Percentiles rank a stretch among this genome's conserved stretches.
Evolutionary conservation across 2,113 vertebrate genomes (phyloP).

Genomic region (Malurus elegans): DNA sequence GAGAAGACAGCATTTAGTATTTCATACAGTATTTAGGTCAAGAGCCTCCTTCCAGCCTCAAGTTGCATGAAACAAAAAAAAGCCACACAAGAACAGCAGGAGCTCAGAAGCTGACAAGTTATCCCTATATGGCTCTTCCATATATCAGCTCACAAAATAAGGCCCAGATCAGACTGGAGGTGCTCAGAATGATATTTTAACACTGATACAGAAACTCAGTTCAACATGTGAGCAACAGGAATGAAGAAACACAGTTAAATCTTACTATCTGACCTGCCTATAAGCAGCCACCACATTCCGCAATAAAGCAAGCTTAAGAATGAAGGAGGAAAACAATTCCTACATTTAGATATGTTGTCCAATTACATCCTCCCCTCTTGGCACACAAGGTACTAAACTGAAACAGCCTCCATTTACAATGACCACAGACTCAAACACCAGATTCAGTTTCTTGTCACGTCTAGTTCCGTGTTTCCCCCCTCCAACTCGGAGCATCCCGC

Average conservation of each 20-base stretch:
- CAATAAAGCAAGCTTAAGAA: not conserved
- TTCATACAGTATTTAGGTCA: not conserved
- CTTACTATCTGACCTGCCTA: not conserved
- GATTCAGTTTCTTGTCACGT: not conserved
- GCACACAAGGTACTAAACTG: not conserved
- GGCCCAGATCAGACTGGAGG: not conserved
- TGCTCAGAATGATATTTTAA: not conserved
- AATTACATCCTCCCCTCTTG: not conserved
- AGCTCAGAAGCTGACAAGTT: not conserved
- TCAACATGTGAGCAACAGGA: not conserved
- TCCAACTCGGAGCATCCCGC: not conserved
- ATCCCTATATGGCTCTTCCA: not conserved
- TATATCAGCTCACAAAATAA: not conserved
- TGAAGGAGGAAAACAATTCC: accelerated
- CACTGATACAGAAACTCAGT: not conserved
- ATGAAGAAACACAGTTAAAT: not conserved
- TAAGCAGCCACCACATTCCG: not conserved
- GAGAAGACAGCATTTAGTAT: not conserved
- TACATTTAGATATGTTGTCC: not conserved
- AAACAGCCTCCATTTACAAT: not conserved
- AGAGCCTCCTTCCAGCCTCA: not conserved
- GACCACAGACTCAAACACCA: not conserved
- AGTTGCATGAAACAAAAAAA: not conserved
- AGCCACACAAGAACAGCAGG: not conserved
- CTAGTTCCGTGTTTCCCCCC: not conserved